Evolutionary conservation across 2,797 vertebrate species (phyloP).

Genomic region (Poecilia gillii): DNA sequence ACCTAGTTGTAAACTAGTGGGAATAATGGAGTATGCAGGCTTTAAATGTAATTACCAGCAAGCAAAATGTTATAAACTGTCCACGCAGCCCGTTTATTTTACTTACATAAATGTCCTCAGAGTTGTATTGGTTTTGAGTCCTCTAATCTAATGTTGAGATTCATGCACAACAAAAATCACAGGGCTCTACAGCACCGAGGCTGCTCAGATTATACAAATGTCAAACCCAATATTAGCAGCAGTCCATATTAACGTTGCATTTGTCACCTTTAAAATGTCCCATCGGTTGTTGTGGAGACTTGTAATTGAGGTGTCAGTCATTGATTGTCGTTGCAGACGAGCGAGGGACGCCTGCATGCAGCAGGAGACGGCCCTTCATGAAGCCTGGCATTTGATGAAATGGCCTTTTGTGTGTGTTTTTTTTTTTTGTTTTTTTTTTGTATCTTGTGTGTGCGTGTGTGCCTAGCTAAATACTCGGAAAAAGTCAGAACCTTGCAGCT

Average conservation of each 20-base stretch:
- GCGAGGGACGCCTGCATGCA: slow-evolving; percentile 44
- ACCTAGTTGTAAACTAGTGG: slow-evolving; percentile 12
- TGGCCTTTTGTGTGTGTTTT: slow-evolving; percentile 67
- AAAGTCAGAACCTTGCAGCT: slow-evolving; percentile 55
- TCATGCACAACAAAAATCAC: slow-evolving; percentile 17
- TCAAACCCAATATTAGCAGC: slow-evolving; percentile 40
- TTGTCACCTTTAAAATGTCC: slow-evolving; percentile 58
- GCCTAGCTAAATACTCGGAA: slow-evolving; percentile 61
- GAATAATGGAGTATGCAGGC: not conserved
- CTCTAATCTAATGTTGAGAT: slow-evolving; percentile 30
- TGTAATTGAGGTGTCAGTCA: slow-evolving; percentile 66
- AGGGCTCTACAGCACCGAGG: slow-evolving; percentile 9
- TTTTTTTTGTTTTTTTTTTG: slow-evolving; percentile 17
- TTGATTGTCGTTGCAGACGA: slow-evolving; percentile 54
- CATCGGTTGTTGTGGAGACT: slow-evolving; percentile 34
- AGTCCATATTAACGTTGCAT: slow-evolving; percentile 49
- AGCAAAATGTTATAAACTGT: slow-evolving; percentile 29
- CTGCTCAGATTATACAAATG: slow-evolving; percentile 34
- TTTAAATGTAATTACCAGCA: slow-evolving; percentile 12
- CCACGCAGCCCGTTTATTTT: slow-evolving; percentile 30
- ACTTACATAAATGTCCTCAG: slow-evolving; percentile 16
- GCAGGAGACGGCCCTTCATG: slow-evolving; percentile 63
- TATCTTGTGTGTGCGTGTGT: slow-evolving; percentile 19
- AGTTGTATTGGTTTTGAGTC: slow-evolving; percentile 29
- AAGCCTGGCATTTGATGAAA: slow-evolving; percentile 71